phyloP scores from a whole-genome alignment of 1,140 invertebrate species.

The Drosophila trapezifrons region DNA sequence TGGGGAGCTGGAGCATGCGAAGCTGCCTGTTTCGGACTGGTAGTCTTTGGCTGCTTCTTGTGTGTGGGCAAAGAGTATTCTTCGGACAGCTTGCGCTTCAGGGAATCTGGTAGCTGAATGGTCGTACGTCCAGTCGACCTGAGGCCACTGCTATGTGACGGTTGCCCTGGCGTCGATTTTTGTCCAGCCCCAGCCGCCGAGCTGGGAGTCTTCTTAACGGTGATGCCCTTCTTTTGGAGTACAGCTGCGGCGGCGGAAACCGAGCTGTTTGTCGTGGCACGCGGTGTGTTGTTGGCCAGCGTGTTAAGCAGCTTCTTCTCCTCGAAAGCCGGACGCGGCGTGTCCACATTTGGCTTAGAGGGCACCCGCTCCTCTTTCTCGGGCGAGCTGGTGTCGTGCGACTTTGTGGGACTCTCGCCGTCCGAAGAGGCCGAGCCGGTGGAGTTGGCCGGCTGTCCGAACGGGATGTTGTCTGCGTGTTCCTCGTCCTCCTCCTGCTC shows the following conservation, averaged over 20 bases:
- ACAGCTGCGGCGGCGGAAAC: slow-evolving; percentile 71
- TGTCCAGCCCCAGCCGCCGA: slow-evolving; percentile 5
- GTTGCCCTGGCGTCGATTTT: slow-evolving; percentile 24
- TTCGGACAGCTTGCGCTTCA: slow-evolving; percentile 77
- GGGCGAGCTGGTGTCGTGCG: slow-evolving; percentile 68
- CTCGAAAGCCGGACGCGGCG: slow-evolving; percentile 66
- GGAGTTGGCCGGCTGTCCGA: slow-evolving; percentile 49
- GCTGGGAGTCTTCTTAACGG: slow-evolving; percentile 68
- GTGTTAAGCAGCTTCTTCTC: slow-evolving; percentile 78
- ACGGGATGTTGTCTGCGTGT: slow-evolving; percentile 21
- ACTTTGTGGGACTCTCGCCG: slow-evolving; percentile 76
- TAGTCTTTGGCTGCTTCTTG: slow-evolving; percentile 50
- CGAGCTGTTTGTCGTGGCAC: slow-evolving; percentile 27
- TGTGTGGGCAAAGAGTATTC: slow-evolving; percentile 40
- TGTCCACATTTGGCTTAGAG: slow-evolving; percentile 55
- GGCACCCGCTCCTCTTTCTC: slow-evolving; percentile 73
- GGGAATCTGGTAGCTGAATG: slow-evolving; percentile 73
- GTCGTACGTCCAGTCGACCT: slow-evolving; percentile 52
- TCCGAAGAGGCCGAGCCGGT: slow-evolving; percentile 71
- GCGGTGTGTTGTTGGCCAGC: slow-evolving; percentile 61
- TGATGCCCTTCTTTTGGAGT: slow-evolving; percentile 78
- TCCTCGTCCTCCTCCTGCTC: slow-evolving; percentile 74
- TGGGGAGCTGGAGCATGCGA: not conserved
- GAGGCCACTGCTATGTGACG: slow-evolving; percentile 7
- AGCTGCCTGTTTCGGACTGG: slow-evolving; percentile 51